These are phyloP conservation scores for Eulemur macaco DNA, from an alignment of 2,113 vertebrate genomes.

Conservation along the genomic window DNA sequence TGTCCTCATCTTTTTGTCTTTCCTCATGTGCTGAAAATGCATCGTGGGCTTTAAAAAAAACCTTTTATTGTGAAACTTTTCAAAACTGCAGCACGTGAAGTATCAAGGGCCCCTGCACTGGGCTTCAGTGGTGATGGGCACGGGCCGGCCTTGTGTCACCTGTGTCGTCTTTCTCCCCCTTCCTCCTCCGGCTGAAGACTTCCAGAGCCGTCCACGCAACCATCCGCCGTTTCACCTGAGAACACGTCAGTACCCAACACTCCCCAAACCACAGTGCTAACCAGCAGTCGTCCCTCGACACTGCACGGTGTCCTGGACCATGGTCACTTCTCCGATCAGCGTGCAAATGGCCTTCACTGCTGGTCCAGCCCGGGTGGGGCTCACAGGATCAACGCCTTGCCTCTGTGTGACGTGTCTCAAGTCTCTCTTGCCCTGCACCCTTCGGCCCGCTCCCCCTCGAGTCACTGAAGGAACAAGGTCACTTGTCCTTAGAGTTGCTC, in stretches of 20 bases:
- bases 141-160: no score
- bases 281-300: not conserved
- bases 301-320: not conserved
- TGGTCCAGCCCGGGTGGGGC: not conserved
- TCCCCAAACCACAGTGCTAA: rapidly evolving
- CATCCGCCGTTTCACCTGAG: not conserved
- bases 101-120: not conserved
- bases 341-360: not conserved
- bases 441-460: not conserved
- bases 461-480: not conserved
- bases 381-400: not conserved
- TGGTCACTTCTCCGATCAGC: not conserved
- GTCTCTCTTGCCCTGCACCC: not conserved
- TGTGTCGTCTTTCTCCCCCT: not conserved
- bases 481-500: not conserved
- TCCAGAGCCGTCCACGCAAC: not conserved
- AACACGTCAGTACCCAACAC: rapidly evolving
- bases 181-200: not conserved
- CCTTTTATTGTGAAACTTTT: not conserved
- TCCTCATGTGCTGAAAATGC: not conserved
- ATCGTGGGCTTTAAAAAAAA: no score
- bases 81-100: not conserved
- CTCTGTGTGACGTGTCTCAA: not conserved
- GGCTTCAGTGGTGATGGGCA: no score
- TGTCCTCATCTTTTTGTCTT: no score